Evolutionary conservation across 2,888 invertebrate species (phyloP).

Genomic region (Dynastes hyllus): DNA sequence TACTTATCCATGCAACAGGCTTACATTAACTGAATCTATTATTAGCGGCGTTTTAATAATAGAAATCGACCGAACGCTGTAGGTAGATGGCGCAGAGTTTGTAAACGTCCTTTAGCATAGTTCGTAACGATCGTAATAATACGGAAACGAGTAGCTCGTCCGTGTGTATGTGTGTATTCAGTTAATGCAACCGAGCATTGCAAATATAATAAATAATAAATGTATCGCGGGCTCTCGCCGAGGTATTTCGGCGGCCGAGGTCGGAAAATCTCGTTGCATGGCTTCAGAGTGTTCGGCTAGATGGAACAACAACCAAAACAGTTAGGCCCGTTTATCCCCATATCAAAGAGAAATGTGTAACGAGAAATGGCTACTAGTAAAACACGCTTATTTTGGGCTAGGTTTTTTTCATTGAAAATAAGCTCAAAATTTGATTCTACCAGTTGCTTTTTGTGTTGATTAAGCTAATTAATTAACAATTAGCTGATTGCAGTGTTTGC

Average conservation of each 20-base stretch:
- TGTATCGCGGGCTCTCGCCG: slow-evolving; percentile 30
- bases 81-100: not conserved
- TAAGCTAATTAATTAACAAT: too few species aligned
- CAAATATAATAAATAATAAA: slow-evolving; percentile 49
- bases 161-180: slow-evolving; percentile 6
- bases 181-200: slow-evolving; percentile 43
- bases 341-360: too few species aligned
- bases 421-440: too few species aligned
- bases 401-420: too few species aligned
- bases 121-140: not conserved
- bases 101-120: not conserved
- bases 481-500: too few species aligned
- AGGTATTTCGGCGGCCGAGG: slow-evolving; percentile 43
- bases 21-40: slow-evolving; percentile 28
- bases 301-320: slow-evolving; percentile 64
- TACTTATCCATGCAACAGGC: slow-evolving; percentile 26
- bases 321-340: slow-evolving; percentile 16
- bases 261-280: slow-evolving; percentile 77
- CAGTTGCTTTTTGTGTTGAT: too few species aligned
- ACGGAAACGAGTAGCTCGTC: not conserved
- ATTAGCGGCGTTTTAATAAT: slow-evolving; percentile 3
- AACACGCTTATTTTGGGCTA: too few species aligned
- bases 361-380: too few species aligned
- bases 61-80: not conserved
- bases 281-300: slow-evolving; percentile 76